Evolutionary conservation across 1,140 invertebrate genomes (phyloP).

Genomic region (Rhyacophila brunnea): DNA sequence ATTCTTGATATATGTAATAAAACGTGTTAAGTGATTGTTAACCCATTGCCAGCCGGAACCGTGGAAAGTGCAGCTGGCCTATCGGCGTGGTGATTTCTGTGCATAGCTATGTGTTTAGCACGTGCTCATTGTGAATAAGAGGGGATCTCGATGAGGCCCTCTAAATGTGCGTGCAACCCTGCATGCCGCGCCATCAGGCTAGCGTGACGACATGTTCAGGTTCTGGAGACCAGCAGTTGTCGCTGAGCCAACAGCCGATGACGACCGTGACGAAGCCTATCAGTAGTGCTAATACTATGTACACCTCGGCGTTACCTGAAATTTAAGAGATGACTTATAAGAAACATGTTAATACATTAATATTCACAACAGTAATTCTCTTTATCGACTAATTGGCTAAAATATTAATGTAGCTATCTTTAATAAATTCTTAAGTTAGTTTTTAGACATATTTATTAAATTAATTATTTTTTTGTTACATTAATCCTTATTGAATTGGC

Average conservation of each 20-base stretch:
- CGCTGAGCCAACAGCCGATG: slow-evolving; percentile 71
- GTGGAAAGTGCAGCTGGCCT: background rate
- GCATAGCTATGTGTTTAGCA: background rate
- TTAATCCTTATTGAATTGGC: no score
- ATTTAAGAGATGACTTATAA: no score
- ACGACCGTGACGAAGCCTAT: slow-evolving; percentile 70
- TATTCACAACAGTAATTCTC: no score
- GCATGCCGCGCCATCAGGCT: slow-evolving; percentile 63
- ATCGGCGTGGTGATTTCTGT: background rate
- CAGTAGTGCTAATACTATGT: slow-evolving; percentile 67
- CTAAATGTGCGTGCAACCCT: slow-evolving; percentile 55
- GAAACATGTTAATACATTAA: no score
- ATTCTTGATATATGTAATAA: background rate
- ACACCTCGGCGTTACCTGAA: slow-evolving; percentile 69
- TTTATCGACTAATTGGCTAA: no score
- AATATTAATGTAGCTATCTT: no score
- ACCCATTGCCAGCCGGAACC: background rate
- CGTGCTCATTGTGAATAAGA: background rate
- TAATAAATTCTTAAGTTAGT: no score
- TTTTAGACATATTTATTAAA: no score
- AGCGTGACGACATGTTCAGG: slow-evolving; percentile 64
- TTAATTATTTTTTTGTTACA: no score
- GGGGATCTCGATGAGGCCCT: background rate
- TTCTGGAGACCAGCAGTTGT: slow-evolving; percentile 74
- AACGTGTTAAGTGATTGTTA: slow-evolving; percentile 3